These are phyloP conservation scores for Chloroclystis v-ata DNA, from an alignment of 2,888 invertebrate genomes.

Conservation along the genomic window DNA sequence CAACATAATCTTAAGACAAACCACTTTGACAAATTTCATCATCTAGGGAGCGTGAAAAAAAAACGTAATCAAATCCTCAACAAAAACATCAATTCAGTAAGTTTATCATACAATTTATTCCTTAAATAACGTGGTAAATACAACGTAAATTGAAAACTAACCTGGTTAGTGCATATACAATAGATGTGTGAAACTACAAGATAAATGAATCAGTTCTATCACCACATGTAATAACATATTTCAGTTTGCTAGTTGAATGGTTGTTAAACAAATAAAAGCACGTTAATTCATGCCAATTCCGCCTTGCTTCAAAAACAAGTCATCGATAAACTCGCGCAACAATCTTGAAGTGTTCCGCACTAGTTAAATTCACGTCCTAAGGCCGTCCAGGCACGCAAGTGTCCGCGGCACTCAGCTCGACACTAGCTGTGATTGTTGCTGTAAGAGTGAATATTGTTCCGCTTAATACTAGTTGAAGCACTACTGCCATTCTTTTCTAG, in stretches of 20 bases:
- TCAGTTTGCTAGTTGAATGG: slow-evolving; percentile 8
- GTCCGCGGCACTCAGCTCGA: slow-evolving; percentile 35
- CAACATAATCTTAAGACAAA: background rate
- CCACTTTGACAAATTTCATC: background rate
- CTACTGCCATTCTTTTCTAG: slow-evolving; percentile 73
- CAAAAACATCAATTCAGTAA: slow-evolving; percentile 20
- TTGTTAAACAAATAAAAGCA: slow-evolving; percentile 15
- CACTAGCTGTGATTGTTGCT: slow-evolving; percentile 68
- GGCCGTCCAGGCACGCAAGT: slow-evolving; percentile 23
- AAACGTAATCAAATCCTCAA: slow-evolving; percentile 2
- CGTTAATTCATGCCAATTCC: slow-evolving; percentile 13
- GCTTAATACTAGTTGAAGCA: slow-evolving; percentile 59
- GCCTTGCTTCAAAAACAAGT: slow-evolving; percentile 17
- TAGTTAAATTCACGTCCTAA: slow-evolving; percentile 12
- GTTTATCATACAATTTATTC: slow-evolving; percentile 20
- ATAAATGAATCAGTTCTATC: slow-evolving; percentile 11
- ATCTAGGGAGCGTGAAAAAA: background rate
- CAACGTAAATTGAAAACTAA: slow-evolving; percentile 19
- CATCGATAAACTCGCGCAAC: slow-evolving; percentile 8
- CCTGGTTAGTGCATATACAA: slow-evolving; percentile 16
- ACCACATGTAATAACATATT: background rate
- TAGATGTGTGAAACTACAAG: slow-evolving; percentile 1
- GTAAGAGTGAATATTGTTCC: slow-evolving; percentile 52
- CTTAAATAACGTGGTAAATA: slow-evolving; percentile 22
- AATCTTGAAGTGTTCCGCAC: slow-evolving; percentile 7